Evolutionary conservation across 2,113 vertebrate genomes (phyloP), one percentile per base, ranked within the genome.

Genomic region (Sander lucioperca): DNA sequence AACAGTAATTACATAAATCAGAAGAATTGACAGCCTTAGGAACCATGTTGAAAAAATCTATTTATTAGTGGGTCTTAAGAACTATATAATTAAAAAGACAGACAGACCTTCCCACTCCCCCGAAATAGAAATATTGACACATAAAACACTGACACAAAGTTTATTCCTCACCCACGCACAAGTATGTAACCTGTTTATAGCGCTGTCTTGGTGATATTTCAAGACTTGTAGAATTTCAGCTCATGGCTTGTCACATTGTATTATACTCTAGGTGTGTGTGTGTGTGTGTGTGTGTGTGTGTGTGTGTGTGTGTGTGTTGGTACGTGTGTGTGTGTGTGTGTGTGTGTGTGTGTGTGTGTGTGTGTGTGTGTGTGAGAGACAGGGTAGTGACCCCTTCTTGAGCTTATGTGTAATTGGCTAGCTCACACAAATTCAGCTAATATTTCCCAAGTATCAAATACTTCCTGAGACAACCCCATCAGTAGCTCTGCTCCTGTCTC

Each of bases 191-290:
- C 72, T 84, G 72, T 86, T 81, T 87, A 71, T 68, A 61, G 62
- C 4, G 30, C 19, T 84, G 73, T 65, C 67, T 75, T 78, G 33
- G 67, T 88, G 79, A 80, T 89, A 80, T 80, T 85, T 89, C 56
- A 74, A 79, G 77, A 82, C 77, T 71, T 78, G 74, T 48, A 75
- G 67, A 54, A 80, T 87, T 83, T 83, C 66, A 77, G 63, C 57
- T 64, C 18, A 62, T 80, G 82, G 80, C 84, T 85, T 90, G 89
- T 92, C 93, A 92, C 67, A 82, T 90, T 84, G 71, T 59, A 90
- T 93, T 89, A 92, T 23, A 16, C 77, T 86, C 80, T 25, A 5
- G 14, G 14, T 25, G 51, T 48, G 51, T 48, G 12, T 12, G 14
- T 48, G 21, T 58, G 71, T 70, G 36, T 63, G 68, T 64, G 78